Base-by-base conservation (phyloP, 1,140 invertebrate species). In the Lepeophtheirus salmonis region DNA sequence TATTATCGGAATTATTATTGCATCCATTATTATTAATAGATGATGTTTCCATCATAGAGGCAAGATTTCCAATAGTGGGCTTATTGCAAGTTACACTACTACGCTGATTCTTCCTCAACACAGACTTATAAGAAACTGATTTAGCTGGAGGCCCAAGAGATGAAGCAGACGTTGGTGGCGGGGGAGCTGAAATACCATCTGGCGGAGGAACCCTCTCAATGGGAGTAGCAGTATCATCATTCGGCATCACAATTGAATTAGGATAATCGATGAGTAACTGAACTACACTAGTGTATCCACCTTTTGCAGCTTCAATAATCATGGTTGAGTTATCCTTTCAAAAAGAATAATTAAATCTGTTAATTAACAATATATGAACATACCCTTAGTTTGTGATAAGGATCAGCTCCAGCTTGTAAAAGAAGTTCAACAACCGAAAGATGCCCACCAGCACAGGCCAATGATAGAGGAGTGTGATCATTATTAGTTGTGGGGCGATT, bases 271-370 rank as follows among this genome's bases (percentile, higher is more conserved):
- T 77, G 53, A 98, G 73, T 62, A 95, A 72, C 72, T 95, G 87
- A 20, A 97, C 94, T 61, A 97, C 90, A 64, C 80, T 81, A 0
- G 89, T 94, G 71, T 97, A 91, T 0, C 94, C 94, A 55, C 91
- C 90, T 74, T 96, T 95, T 13, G 92, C 86, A 26, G 94, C 94
- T 74, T 98, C 95, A 65, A 97, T 96, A 60, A 98, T 76, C 84
- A 96, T 97, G 25, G 91, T 97, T 49, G 89, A 94, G 71, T 94
- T 96, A 74, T 98, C 94, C 81, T 84, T n/a, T n/a, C n/a, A n/a
- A n/a, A n/a, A n/a, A n/a, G n/a, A 67, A 17, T 70, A 64, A 60
- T 18, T 16, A 57, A 64, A 64, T 60, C 61, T 10, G 30, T 53
- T n/a, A n/a, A n/a, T n/a, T n/a, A n/a, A n/a, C n/a, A n/a, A n/a